Evolutionary conservation across 2,888 invertebrate species (phyloP), one percentile per base, ranked within the genome.

Genomic region (Therioaphis trifolii): DNA sequence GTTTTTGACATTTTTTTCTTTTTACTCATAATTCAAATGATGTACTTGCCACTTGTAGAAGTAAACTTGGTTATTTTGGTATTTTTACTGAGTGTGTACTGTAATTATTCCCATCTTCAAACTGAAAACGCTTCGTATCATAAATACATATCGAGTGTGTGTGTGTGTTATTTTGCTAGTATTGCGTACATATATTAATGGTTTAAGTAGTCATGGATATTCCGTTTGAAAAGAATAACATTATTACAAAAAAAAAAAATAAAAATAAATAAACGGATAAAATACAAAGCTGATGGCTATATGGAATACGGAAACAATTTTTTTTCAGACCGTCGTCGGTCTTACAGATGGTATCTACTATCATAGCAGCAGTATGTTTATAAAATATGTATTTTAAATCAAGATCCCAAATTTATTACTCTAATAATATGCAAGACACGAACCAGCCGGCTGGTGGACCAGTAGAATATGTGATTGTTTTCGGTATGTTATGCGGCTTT

Each of bases 341-440:
- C 21, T 49, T 49, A 71, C n/a, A 72, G 72, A 52, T 72, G 29
- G 1, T 52, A 52, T 72, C 72, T 49, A 29, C 27, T n/a, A 15
- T 35, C 12, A 49, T 4, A 52, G 7, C 15, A 5, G 21, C 5
- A 46, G 2, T 24, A 15, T 43, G 21, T 21, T 14, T 11, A 1
- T 72, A 49, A 49, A 68, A 24, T 24, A 43, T 52, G 29, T 40
- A 21, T 66, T 49, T 63, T 18, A 52, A 78, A 66, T 78, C 66
- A 52, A 55, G 52, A 68, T 68, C 68, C 14, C n/a, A 40, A 18
- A 78, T 78, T 69, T 69, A 66, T 69, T 43, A 69, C 52, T 55
- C 78, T 78, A 55, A 69, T 78, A 55, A 69, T 68, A 77, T 77
- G 77, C 77, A 35, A 35, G 18, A 24, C 77, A 77, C 77, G 76